These are phyloP conservation scores for Capitulum mitella DNA, from an alignment of 2,888 invertebrate genomes.

Conservation along the genomic window DNA sequence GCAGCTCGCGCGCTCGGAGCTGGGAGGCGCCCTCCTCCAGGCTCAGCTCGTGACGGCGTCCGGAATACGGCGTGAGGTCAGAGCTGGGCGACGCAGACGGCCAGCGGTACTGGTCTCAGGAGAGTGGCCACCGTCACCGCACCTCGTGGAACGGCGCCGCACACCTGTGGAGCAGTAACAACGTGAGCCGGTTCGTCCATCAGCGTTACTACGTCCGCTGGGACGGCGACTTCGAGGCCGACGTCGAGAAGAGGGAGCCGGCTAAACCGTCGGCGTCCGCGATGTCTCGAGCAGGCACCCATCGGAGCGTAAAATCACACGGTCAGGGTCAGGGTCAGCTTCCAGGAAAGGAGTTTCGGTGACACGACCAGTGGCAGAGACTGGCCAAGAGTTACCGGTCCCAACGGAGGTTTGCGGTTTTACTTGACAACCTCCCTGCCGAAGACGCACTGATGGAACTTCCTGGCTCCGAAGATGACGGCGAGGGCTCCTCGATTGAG, in stretches of 20 bases:
- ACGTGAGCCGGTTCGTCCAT: neutral
- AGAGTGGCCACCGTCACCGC: too few species aligned
- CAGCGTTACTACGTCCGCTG: conserved; percentile 6
- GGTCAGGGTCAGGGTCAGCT: too few species aligned
- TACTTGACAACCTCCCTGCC: conserved; percentile 39
- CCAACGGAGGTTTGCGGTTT: conserved; percentile 38
- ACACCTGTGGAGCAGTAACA: neutral
- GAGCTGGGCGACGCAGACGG: too few species aligned
- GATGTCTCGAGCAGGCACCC: too few species aligned
- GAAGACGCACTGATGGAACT: conserved; percentile 39
- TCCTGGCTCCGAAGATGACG: conserved; percentile 37
- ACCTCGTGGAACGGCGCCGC: too few species aligned
- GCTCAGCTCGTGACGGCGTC: neutral
- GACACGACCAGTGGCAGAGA: neutral
- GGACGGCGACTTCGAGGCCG: neutral
- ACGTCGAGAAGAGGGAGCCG: neutral
- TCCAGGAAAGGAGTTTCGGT: neutral
- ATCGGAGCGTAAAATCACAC: too few species aligned
- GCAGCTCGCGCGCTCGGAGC: too few species aligned
- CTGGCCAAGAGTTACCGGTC: conserved; percentile 13
- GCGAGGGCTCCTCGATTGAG: conserved; percentile 38
- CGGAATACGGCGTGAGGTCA: neutral
- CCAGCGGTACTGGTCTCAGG: too few species aligned
- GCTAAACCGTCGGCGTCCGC: too few species aligned
- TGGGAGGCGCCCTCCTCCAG: neutral